phyloP scores from a whole-genome alignment of 2,888 invertebrate species.

The Chalcosyrphus nemorum region DNA sequence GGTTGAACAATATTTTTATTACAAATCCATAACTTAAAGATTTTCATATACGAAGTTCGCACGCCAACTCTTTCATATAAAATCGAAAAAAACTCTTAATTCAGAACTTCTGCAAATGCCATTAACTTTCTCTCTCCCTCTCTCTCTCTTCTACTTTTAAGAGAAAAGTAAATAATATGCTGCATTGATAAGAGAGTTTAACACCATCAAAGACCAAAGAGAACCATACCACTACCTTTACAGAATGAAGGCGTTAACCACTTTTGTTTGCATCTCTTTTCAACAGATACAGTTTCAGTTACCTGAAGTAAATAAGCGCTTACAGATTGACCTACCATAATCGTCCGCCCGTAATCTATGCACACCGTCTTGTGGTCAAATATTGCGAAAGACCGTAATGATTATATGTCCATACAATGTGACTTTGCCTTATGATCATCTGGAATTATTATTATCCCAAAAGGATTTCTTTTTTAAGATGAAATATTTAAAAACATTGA shows the following conservation, averaged over 20 bases:
- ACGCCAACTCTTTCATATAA: constrained; percentile 49
- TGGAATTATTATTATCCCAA: background rate
- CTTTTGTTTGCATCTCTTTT: constrained; percentile 37
- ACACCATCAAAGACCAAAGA: constrained; percentile 1
- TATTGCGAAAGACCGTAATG: constrained; percentile 11
- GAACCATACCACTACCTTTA: background rate
- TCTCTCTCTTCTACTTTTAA: background rate
- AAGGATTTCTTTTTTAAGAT: background rate
- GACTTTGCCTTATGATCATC: background rate
- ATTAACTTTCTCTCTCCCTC: background rate
- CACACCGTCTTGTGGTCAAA: constrained; percentile 11
- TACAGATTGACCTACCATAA: constrained; percentile 55
- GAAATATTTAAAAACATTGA: constrained; percentile 1
- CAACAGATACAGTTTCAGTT: constrained; percentile 7
- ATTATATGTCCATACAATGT: background rate
- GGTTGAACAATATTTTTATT: too few species aligned
- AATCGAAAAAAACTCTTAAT: background rate
- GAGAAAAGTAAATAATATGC: constrained; percentile 11
- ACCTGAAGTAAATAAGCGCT: constrained; percentile 12
- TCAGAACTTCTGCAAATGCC: background rate
- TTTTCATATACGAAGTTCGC: constrained; percentile 20
- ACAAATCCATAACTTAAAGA: background rate
- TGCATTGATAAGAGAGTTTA: background rate
- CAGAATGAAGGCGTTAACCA: constrained; percentile 66
- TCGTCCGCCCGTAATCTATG: constrained; percentile 30